Evolutionary conservation across 2,888 invertebrate species (phyloP), one percentile per base, ranked within the genome.

Genomic region (Taphrorychus bicolor): DNA sequence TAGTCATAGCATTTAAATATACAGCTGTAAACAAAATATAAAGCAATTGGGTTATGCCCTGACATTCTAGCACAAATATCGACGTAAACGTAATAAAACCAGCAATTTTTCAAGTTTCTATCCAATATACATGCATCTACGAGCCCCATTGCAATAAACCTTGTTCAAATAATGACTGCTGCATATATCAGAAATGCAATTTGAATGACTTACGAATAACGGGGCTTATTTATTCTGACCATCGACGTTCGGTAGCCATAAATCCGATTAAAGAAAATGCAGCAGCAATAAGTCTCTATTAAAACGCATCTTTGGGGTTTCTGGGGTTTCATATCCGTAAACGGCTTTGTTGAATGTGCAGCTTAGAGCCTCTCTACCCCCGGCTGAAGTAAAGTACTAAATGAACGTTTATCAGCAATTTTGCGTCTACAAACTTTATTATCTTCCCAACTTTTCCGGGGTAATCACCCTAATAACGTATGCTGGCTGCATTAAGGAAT

Each of bases 161-260:
- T 14, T 4, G 45, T 16, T 14, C 45, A 45, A 45, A 45, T 45
- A 45, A 45, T 45, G 45, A 16, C 45, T 5, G 3, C 14, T 5
- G 45, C 16, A 45, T 45, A 45, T 14, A 45, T 45, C 45, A 45
- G 45, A 45, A 51, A 51, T 51, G 51, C 51, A 51, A 51, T 51
- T 51, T 19, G 19, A 48, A 49, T 51, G 48, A 51, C 21, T 52
- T 19, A 41, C 11, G 9, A 32, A 52, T 51, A n/a, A 14, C 21
- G 51, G 5, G 45, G 17, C 14, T 45, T 45, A 45, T 45, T 45
- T 45, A 16, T 14, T 45, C 17, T 45, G 17, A 17, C 45, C 45
- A 45, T 45, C 45, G 14, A 45, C 45, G 7, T 45, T 45, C 45
- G 17, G 16, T 5, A 45, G 16, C 2, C 16, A 45, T 45, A 45